Evolutionary conservation across 2,888 invertebrate species (phyloP), one percentile per base, ranked within the genome.

Genomic region (Dinocampus coccinellae): DNA sequence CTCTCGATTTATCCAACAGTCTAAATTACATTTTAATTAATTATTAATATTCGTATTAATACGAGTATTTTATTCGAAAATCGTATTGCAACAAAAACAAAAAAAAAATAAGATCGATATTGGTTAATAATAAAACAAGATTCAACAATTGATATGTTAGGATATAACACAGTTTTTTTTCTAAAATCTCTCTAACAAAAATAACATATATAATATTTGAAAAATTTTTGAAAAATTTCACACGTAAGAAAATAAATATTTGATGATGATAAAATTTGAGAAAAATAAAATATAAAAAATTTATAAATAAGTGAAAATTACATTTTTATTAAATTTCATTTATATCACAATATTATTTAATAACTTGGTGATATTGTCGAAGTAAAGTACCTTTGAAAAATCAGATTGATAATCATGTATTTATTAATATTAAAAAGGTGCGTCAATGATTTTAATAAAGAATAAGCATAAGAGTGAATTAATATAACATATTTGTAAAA

Each of bases 361-460:
- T 57, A 22, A 57, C 24, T 57, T 57, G 26, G 26, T 26, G 57
- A 57, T 24, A 26, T 57, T 26, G 6, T 57, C 13, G 13, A 24
- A 7, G 24, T 7, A 26, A 26, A 26, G 24, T 57, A 57, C 57
- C 57, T 57, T 57, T 57, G 6, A n/a, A 36, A 24, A 34, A 47
- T 53, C 24, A 57, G 26, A 47, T 42, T 26, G 24, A 42, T 62
- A 42, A 62, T 62, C 62, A 26, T 24, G 13, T 42, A 62, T 62
- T 9, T 26, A 39, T 34, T 16, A 42, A 60, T 60, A n/a, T 24
- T 22, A 42, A 42, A n/a, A 42, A 42, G 26, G 22, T 24, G 42
- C 26, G 42, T 62, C 42, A 3, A 62, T 42, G 22, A 62, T 62
- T 62, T n/a, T 36, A 36, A 61, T 36, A n/a, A 34, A n/a, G 13